These are phyloP conservation scores for Eristalis pertinax DNA, from an alignment of 2,888 invertebrate genomes.

Conservation along the genomic window DNA sequence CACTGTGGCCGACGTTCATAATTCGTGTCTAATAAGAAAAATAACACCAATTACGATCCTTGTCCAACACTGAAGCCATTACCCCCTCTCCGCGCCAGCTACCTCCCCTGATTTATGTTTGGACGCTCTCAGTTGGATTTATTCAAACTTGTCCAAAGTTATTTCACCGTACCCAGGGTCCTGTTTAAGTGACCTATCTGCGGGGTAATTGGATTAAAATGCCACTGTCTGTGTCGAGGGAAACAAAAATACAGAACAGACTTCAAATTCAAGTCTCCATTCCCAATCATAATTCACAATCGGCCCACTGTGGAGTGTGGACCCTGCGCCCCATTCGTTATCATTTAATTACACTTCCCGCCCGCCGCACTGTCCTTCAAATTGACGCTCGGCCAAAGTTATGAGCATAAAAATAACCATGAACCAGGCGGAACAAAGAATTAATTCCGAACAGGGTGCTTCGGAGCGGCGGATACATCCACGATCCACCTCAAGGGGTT, in stretches of 20 bases:
- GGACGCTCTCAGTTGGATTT: conserved; percentile 17
- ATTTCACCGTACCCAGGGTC: conserved; percentile 23
- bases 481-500: conserved; percentile 3
- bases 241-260: neutral
- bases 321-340: neutral
- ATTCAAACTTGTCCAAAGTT: conserved; percentile 51
- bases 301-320: neutral
- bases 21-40: conserved; percentile 42
- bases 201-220: conserved; percentile 45
- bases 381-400: conserved; percentile 34
- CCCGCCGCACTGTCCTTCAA: conserved; percentile 21
- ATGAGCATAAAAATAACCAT: conserved; percentile 47
- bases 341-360: conserved; percentile 38
- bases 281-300: conserved; percentile 28
- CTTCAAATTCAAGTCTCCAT: conserved; percentile 19
- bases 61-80: conserved; percentile 29
- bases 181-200: conserved; percentile 41
- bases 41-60: conserved; percentile 44
- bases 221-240: neutral
- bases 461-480: neutral
- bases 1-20: conserved; percentile 25
- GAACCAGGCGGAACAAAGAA: conserved; percentile 25
- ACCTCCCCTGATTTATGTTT: conserved; percentile 26
- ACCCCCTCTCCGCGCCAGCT: neutral
- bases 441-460: neutral